phyloP scores from a whole-genome alignment of 2,113 vertebrate genomes.

The Saguinus midas region DNA sequence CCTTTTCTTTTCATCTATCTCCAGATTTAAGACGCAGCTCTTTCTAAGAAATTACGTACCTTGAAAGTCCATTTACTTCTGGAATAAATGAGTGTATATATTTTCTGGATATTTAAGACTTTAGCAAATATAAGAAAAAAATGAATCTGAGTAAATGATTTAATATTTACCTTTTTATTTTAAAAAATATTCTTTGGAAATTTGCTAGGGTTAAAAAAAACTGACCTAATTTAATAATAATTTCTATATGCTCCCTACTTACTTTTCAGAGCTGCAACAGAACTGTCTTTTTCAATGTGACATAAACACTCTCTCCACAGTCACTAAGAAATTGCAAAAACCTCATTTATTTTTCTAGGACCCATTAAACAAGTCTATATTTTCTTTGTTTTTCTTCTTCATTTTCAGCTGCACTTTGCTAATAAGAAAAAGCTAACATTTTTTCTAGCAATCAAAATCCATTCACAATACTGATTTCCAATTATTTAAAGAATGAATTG shows the following conservation, averaged over 20 bases:
- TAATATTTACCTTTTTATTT: constrained; percentile 38
- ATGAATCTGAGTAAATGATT: background rate
- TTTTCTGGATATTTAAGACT: constrained; percentile 6
- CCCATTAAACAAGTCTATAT: constrained; percentile 62
- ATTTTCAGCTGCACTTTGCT: constrained; percentile 55
- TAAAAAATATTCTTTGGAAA: background rate
- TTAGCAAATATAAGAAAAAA: background rate
- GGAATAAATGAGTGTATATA: background rate
- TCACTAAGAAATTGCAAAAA: constrained; percentile 67
- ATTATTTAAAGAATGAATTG: constrained; percentile 75
- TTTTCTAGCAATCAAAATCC: constrained; percentile 69
- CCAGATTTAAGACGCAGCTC: background rate
- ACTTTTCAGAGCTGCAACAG: constrained; percentile 18
- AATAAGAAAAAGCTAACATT: constrained; percentile 68
- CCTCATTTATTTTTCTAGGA: constrained; percentile 69
- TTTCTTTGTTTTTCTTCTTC: constrained; percentile 71
- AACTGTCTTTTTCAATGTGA: constrained; percentile 45
- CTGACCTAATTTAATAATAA: background rate
- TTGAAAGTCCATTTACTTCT: background rate
- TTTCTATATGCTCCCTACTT: background rate
- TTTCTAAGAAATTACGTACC: background rate
- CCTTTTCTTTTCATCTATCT: background rate
- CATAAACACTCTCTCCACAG: constrained; percentile 11
- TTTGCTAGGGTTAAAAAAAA: background rate
- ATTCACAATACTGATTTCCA: constrained; percentile 71